These are phyloP conservation scores for Puntigrus tetrazona DNA, from an alignment of 2,113 vertebrate species.

Conservation along the genomic window DNA sequence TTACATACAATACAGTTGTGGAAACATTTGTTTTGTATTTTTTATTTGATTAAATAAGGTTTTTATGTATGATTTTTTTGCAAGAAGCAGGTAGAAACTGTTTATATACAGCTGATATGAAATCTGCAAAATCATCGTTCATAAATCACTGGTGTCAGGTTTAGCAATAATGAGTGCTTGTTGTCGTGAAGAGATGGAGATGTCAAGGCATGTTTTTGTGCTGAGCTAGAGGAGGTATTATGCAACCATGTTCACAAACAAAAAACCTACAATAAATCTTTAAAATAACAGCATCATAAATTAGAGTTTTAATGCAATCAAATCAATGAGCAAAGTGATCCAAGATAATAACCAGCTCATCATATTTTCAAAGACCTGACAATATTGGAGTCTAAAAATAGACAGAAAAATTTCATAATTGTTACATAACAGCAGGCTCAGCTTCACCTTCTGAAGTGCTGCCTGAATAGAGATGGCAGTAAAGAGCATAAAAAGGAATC, in stretches of 20 bases:
- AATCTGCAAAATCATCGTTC: not conserved
- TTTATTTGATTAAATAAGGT: not conserved
- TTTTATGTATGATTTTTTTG: not conserved
- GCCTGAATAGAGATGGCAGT: not conserved
- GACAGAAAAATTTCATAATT: constrained; percentile 14
- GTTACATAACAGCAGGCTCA: constrained; percentile 19
- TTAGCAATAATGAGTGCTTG: constrained; percentile 23
- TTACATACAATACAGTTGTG: not conserved
- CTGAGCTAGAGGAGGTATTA: constrained; percentile 10
- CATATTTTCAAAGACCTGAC: not conserved
- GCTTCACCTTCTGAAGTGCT: constrained; percentile 34
- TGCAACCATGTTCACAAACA: not conserved
- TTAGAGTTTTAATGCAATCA: not conserved
- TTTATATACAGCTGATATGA: not conserved
- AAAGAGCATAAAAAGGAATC: not conserved
- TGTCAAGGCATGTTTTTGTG: constrained; percentile 38
- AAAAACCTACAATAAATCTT: not conserved
- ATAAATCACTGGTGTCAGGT: constrained; percentile 20
- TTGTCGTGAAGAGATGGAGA: not conserved
- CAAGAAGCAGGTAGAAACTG: constrained; percentile 7
- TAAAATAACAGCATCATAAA: not conserved
- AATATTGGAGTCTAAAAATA: constrained; percentile 2
- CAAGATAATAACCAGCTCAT: constrained; percentile 8
- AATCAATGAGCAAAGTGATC: not conserved
- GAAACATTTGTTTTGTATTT: not conserved